phyloP scores from a whole-genome alignment of 2,797 vertebrate genomes.

The Danio albolineatus region DNA sequence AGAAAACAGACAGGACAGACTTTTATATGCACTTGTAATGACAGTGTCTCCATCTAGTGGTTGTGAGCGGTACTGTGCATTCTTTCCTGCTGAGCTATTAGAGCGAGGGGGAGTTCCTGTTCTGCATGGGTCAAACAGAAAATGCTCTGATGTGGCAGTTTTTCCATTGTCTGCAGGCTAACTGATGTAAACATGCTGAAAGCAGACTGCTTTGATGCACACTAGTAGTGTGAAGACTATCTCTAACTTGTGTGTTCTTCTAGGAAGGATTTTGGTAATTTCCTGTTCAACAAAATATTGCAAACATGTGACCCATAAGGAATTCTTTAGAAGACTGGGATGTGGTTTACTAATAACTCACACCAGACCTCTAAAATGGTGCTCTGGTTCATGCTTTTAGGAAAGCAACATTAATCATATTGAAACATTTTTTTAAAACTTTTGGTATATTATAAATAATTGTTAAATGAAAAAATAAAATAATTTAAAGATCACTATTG shows the following conservation, averaged over 20 bases:
- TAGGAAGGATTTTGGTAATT: neutral
- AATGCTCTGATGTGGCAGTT: conserved; percentile 35
- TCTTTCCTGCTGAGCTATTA: conserved; percentile 26
- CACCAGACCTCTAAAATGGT: neutral
- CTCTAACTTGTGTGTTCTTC: neutral
- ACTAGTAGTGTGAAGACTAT: neutral
- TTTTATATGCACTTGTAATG: neutral
- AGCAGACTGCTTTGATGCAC: neutral
- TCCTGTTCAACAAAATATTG: neutral
- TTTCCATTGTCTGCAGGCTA: conserved; percentile 14
- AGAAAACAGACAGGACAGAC: conserved; percentile 39
- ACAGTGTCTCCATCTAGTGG: conserved; percentile 28
- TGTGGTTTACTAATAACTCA: conserved; percentile 29
- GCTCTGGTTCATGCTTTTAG: neutral
- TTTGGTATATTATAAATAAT: too few species aligned
- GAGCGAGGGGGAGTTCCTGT: conserved; percentile 17
- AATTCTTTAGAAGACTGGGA: conserved; percentile 26
- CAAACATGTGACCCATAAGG: conserved; percentile 8
- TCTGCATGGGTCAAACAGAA: conserved; percentile 14
- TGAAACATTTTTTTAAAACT: too few species aligned
- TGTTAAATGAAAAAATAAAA: too few species aligned
- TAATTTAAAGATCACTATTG: too few species aligned
- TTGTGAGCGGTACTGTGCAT: neutral
- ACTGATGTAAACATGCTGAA: conserved; percentile 11
- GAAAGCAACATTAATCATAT: neutral